These are phyloP conservation scores for Porites rus DNA, from an alignment of 92 coral and sea anemone species.

Conservation along the genomic window DNA sequence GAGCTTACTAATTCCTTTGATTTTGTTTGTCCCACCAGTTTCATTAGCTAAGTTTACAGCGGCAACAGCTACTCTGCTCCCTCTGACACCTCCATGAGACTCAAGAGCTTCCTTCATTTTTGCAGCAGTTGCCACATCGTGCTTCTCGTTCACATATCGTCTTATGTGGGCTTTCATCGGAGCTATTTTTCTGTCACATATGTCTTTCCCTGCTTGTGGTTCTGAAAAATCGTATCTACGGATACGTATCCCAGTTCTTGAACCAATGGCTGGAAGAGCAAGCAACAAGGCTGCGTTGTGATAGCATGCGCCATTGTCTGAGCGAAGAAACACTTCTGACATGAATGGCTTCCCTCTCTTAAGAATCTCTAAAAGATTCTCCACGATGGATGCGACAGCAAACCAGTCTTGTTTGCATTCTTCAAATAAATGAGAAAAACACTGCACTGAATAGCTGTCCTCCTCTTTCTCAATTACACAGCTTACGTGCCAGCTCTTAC, in stretches of 20 bases:
- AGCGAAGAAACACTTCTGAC: too few species aligned
- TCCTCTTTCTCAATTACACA: conserved; percentile 8
- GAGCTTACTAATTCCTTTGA: conserved; percentile 43
- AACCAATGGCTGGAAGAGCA: conserved; percentile 38
- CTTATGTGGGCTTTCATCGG: conserved; percentile 57
- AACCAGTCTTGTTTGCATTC: too few species aligned
- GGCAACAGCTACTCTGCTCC: conserved; percentile 40
- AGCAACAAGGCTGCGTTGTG: too few species aligned
- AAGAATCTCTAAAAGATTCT: too few species aligned
- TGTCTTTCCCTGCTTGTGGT: conserved; percentile 62
- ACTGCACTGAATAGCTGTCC: too few species aligned
- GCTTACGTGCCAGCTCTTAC: too few species aligned
- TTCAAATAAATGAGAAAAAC: too few species aligned
- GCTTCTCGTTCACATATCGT: too few species aligned
- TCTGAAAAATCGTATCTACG: conserved; percentile 57
- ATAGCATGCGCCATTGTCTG: too few species aligned
- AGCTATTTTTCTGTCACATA: conserved; percentile 61
- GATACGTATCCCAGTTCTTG: conserved; percentile 25
- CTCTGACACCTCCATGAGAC: conserved; percentile 60
- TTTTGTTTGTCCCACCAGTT: not conserved
- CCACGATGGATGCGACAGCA: too few species aligned
- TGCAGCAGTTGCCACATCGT: conserved; percentile 43
- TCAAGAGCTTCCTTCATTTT: conserved; percentile 58
- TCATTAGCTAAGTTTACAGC: conserved; percentile 23
- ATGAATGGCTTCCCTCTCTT: too few species aligned